phyloP scores from a whole-genome alignment of 2,888 invertebrate species.

The Theristus sp. region DNA sequence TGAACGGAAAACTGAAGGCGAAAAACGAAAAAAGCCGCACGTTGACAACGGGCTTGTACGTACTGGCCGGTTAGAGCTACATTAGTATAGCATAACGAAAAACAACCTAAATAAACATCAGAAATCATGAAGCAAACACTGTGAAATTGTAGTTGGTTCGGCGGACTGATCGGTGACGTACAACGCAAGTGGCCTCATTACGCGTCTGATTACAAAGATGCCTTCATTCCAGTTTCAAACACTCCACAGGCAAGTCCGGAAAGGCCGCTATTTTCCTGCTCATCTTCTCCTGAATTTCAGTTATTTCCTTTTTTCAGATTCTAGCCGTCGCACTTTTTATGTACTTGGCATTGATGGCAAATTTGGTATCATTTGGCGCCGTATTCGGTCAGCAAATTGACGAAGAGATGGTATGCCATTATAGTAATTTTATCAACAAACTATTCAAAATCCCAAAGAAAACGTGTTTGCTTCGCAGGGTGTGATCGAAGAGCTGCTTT shows the following conservation, averaged over 20 bases:
- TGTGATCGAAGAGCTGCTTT: constrained; percentile 19
- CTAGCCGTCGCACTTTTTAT: constrained; percentile 83
- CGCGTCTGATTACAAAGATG: constrained; percentile 66
- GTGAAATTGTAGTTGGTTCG: constrained; percentile 28
- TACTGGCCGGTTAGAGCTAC: no score
- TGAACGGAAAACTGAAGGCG: no score
- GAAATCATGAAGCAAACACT: background rate
- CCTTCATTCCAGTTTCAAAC: constrained; percentile 34
- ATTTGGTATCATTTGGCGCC: constrained; percentile 89
- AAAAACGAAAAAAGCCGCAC: no score
- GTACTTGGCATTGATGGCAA: constrained; percentile 82
- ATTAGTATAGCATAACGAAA: no score
- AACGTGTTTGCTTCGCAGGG: no score
- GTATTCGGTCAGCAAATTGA: constrained; percentile 48
- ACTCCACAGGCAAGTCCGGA: no score
- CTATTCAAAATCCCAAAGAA: no score
- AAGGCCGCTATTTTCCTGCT: no score
- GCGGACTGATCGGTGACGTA: constrained; percentile 68
- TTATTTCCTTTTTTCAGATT: no score
- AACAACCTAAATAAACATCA: background rate
- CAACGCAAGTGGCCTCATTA: constrained; percentile 66
- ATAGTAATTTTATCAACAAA: no score
- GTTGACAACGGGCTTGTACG: no score
- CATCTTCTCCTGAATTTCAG: no score
- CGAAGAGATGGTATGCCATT: background rate